Evolutionary conservation across 2,797 vertebrate genomes (phyloP).

Genomic region (Sternarchorhynchus goeldii): DNA sequence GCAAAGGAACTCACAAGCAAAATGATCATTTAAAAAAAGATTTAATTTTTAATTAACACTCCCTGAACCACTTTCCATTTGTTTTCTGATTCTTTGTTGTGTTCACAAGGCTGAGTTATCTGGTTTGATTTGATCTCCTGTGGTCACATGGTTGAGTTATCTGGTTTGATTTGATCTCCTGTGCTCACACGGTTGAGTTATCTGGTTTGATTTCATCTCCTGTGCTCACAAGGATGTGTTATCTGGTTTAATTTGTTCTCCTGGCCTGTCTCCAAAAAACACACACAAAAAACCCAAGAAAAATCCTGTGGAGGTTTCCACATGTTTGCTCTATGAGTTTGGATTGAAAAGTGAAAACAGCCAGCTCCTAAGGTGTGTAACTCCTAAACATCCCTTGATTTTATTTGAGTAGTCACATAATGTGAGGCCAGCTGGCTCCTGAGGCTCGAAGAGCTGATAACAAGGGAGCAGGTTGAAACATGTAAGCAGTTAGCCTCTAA

Average conservation of each 20-base stretch:
- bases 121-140: conserved; percentile 36
- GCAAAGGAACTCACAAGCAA: conserved; percentile 17
- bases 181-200: conserved; percentile 16
- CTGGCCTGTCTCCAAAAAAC: conserved; percentile 30
- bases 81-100: conserved; percentile 35
- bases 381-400: conserved; percentile 18
- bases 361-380: conserved; percentile 24
- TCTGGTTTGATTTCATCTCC: conserved; percentile 35
- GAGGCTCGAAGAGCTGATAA: background rate
- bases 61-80: conserved; percentile 19
- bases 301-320: conserved; percentile 16
- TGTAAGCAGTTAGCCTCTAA: conserved; percentile 1
- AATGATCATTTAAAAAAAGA: background rate
- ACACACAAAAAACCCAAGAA: background rate
- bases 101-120: conserved; percentile 20
- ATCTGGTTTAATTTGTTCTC: conserved; percentile 32
- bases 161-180: conserved; percentile 36
- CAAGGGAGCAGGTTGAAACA: conserved; percentile 31
- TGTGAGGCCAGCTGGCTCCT: background rate
- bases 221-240: conserved; percentile 20
- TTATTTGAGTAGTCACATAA: conserved; percentile 5
- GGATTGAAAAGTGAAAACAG: conserved; percentile 13
- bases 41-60: conserved; percentile 4
- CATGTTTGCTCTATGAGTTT: conserved; percentile 21
- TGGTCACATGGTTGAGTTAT: conserved; percentile 19